Evolutionary conservation across 2,797 vertebrate species (phyloP).

Genomic region (Sebastes minor): DNA sequence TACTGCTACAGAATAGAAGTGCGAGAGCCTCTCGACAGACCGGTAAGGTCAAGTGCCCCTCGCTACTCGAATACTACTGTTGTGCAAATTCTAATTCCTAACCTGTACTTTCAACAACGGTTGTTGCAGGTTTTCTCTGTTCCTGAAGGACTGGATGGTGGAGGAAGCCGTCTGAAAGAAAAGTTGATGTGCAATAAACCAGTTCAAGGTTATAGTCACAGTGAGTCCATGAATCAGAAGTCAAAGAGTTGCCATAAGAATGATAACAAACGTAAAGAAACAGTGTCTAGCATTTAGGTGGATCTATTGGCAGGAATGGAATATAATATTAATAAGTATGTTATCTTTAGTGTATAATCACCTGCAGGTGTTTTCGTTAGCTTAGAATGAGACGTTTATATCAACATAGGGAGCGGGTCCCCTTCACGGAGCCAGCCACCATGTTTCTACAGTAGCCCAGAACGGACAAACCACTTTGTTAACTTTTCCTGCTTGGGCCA

Average conservation of each 20-base stretch:
- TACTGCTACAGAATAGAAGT: neutral
- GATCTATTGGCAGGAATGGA: too few relatives aligned
- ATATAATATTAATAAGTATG: too few relatives aligned
- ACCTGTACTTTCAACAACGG: neutral
- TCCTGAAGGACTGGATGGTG: neutral
- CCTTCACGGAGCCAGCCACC: too few relatives aligned
- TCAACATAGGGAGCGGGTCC: too few relatives aligned
- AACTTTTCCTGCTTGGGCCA: too few relatives aligned
- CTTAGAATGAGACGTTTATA: too few relatives aligned
- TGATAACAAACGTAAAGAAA: neutral
- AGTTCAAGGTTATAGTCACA: slow-evolving; percentile 12
- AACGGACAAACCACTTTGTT: too few relatives aligned
- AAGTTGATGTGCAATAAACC: slow-evolving; percentile 10
- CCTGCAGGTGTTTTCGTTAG: too few relatives aligned
- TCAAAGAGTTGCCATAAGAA: slow-evolving; percentile 1
- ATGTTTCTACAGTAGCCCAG: too few relatives aligned
- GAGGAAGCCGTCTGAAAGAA: slow-evolving; percentile 20
- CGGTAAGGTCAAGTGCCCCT: neutral
- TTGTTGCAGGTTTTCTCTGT: neutral
- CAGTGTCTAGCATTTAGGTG: too few relatives aligned
- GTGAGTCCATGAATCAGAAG: slow-evolving; percentile 23
- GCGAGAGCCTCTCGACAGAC: neutral
- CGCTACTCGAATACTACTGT: neutral
- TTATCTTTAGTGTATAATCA: too few relatives aligned
- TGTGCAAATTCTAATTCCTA: neutral